Evolutionary conservation across 2,113 vertebrate genomes (phyloP).

Genomic region (Octodon degus): DNA sequence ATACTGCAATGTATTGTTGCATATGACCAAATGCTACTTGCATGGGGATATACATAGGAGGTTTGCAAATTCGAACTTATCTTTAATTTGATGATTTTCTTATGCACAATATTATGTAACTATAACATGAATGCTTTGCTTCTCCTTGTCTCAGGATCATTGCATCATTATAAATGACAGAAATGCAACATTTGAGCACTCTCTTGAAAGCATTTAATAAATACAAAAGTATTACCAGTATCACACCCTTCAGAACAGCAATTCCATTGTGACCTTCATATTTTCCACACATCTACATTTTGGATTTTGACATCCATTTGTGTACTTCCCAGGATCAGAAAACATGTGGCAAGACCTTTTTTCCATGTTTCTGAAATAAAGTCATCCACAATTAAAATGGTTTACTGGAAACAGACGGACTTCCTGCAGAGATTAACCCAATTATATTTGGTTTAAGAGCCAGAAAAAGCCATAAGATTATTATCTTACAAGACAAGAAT

Average conservation of each 20-base stretch:
- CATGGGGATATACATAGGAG: background rate
- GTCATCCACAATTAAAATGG: constrained; percentile 82
- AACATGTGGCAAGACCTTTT: constrained; percentile 68
- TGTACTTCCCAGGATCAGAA: constrained; percentile 57
- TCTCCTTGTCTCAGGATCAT: background rate
- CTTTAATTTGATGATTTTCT: background rate
- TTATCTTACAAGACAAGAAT: constrained; percentile 83
- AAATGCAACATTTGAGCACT: constrained; percentile 37
- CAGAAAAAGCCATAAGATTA: constrained; percentile 83
- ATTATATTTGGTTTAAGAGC: constrained; percentile 84
- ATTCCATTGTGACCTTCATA: background rate
- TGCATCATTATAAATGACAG: background rate
- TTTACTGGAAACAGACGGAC: constrained; percentile 83
- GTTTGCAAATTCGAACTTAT: background rate
- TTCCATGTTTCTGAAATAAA: constrained; percentile 78
- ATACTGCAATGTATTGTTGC: background rate
- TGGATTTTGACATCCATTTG: constrained; percentile 59
- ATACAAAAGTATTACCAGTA: background rate
- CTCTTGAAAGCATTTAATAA: constrained; percentile 23
- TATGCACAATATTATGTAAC: background rate
- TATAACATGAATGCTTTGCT: background rate
- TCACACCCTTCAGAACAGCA: background rate
- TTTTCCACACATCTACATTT: constrained; percentile 17
- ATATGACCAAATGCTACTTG: background rate
- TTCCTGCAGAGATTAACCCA: constrained; percentile 83